These are phyloP conservation scores for Gymnocypris eckloni DNA, from an alignment of 2,797 vertebrate species.

Conservation along the genomic window DNA sequence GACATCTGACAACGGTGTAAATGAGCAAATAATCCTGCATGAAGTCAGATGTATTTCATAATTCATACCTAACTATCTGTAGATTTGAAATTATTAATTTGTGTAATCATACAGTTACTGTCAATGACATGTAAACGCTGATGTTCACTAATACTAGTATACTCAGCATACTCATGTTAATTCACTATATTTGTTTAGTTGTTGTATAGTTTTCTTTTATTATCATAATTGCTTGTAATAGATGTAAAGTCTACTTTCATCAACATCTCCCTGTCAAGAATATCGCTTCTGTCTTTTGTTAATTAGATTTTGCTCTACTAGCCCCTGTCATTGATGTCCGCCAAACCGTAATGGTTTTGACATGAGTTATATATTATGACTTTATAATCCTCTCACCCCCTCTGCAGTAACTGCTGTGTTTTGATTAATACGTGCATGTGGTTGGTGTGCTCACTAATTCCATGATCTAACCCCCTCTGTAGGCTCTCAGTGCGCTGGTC, in stretches of 20 bases:
- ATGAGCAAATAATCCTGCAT: constrained; percentile 24
- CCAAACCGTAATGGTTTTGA: constrained; percentile 31
- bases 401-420: constrained; percentile 62
- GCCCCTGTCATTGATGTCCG: constrained; percentile 14
- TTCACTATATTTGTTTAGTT: background rate
- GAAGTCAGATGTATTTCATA: background rate
- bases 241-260: background rate
- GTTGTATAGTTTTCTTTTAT: too few species aligned
- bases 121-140: constrained; percentile 7
- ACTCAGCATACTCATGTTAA: background rate
- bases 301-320: constrained; percentile 3
- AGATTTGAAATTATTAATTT: background rate
- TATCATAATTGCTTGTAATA: constrained; percentile 6
- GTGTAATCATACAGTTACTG: constrained; percentile 13
- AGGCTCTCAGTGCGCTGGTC: constrained; percentile 98
- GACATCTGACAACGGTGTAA: background rate
- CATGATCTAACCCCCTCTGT: constrained; percentile 70
- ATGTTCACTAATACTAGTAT: background rate
- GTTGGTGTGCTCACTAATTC: constrained; percentile 80
- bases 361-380: constrained; percentile 40
- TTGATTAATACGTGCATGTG: constrained; percentile 70
- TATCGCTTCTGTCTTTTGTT: constrained; percentile 30
- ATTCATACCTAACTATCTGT: constrained; percentile 6
- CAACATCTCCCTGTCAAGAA: constrained; percentile 5
- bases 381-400: constrained; percentile 50